phyloP scores from a whole-genome alignment of 2,113 vertebrate species.

The Tragelaphus strepsiceros region DNA sequence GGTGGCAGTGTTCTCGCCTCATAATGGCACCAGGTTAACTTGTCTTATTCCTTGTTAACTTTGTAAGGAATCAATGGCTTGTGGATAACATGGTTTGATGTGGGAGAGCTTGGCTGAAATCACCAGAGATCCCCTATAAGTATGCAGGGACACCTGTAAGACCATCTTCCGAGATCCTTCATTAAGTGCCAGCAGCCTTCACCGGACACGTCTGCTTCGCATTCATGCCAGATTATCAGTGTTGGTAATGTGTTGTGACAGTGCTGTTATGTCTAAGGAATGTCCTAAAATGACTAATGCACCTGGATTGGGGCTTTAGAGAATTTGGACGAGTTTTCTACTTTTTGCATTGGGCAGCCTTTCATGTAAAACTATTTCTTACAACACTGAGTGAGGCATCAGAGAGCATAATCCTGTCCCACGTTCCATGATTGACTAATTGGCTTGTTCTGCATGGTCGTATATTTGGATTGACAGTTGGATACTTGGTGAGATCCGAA shows the following conservation, averaged over 20 bases:
- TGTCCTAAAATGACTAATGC: not conserved
- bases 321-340: not conserved
- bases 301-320: not conserved
- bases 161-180: not conserved
- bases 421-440: not conserved
- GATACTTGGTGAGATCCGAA: not conserved
- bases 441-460: not conserved
- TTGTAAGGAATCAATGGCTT: constrained; percentile 78
- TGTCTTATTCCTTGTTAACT: constrained; percentile 79
- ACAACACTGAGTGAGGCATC: not conserved
- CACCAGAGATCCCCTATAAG: constrained; percentile 55
- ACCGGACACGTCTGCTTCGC: not conserved
- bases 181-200: not conserved
- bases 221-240: not conserved
- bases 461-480: not conserved
- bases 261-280: not conserved
- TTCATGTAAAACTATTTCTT: not conserved
- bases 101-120: constrained; percentile 70
- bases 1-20: constrained; percentile 72
- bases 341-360: not conserved
- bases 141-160: not conserved
- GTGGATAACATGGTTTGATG: constrained; percentile 72
- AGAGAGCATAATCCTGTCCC: not conserved
- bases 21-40: constrained; percentile 74
- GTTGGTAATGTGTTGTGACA: not conserved